These are phyloP conservation scores for Agrotis puta DNA, from an alignment of 2,888 invertebrate genomes.

Conservation along the genomic window DNA sequence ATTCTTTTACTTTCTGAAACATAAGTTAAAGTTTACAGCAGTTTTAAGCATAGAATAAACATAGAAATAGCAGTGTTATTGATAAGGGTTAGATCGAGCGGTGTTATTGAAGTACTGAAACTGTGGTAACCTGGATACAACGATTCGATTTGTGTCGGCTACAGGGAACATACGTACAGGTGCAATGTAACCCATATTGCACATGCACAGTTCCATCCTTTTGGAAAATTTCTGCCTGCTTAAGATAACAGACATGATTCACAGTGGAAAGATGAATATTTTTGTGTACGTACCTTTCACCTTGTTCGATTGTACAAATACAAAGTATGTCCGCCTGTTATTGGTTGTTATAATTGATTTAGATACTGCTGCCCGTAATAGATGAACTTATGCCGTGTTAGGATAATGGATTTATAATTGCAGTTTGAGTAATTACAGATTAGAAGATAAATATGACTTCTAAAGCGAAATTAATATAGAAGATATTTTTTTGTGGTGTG, in stretches of 20 bases:
- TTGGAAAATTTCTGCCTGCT: too few species aligned
- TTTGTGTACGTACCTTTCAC: neutral
- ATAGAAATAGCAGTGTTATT: neutral
- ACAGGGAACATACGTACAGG: neutral
- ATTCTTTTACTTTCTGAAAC: too few species aligned
- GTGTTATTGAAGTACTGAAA: too few species aligned
- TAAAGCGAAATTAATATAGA: too few species aligned
- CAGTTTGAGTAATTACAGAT: slow-evolving; percentile 21
- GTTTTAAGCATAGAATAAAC: neutral
- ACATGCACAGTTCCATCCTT: too few species aligned
- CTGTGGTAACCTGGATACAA: too few species aligned
- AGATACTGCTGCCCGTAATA: slow-evolving; percentile 32
- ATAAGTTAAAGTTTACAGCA: too few species aligned
- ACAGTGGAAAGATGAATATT: neutral
- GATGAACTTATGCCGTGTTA: slow-evolving; percentile 16
- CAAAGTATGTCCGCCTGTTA: slow-evolving; percentile 20
- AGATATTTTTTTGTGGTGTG: slow-evolving; percentile 1
- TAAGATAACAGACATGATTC: neutral
- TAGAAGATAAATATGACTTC: slow-evolving; percentile 11
- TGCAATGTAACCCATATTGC: too few species aligned
- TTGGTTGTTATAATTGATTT: slow-evolving; percentile 50
- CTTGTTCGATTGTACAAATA: neutral
- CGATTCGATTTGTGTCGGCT: neutral
- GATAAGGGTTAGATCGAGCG: too few species aligned
- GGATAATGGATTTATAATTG: slow-evolving; percentile 39